A percentile compares a stretch with the other conserved stretches of the same genome.
Conservation (phyloP, 2,888 invertebrate genomes). For the Drosophila imparisetae region DNA sequence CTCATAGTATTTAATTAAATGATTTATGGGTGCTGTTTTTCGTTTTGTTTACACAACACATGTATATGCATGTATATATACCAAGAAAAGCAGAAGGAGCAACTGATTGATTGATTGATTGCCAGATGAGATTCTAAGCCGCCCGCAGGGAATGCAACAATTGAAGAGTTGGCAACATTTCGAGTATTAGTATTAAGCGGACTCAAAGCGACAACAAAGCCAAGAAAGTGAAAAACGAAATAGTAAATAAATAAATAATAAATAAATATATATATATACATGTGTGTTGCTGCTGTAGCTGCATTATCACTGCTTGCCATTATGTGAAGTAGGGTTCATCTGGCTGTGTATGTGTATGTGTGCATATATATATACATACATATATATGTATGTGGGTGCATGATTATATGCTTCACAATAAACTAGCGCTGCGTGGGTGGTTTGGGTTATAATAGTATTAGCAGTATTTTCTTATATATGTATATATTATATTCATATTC, state of each 20-base stretch:
- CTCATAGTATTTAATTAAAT: constrained; percentile 46
- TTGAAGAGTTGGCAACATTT: constrained; percentile 14
- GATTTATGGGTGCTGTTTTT: constrained; percentile 43
- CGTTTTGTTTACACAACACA: not conserved
- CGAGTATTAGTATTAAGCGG: constrained; percentile 14
- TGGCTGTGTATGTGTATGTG: not conserved
- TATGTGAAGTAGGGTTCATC: not conserved
- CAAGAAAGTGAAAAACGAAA: constrained; percentile 22
- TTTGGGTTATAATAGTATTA: not conserved
- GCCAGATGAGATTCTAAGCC: constrained; percentile 19
- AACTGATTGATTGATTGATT: constrained; percentile 35
- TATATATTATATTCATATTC: not conserved
- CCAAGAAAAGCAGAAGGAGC: not conserved
- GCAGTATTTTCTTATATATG: not conserved
- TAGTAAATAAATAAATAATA: no score
- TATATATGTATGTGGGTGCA: not conserved
- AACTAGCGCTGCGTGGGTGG: not conserved
- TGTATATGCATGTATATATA: not conserved
- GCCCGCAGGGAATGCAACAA: constrained; percentile 10
- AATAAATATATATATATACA: no score
- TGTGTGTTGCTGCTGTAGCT: no score
- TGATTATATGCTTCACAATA: not conserved
- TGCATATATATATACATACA: no score
- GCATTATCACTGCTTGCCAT: not conserved
- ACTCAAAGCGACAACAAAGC: not conserved